phyloP scores from a whole-genome alignment of 2,113 vertebrate species.

The Archilochus colubris region DNA sequence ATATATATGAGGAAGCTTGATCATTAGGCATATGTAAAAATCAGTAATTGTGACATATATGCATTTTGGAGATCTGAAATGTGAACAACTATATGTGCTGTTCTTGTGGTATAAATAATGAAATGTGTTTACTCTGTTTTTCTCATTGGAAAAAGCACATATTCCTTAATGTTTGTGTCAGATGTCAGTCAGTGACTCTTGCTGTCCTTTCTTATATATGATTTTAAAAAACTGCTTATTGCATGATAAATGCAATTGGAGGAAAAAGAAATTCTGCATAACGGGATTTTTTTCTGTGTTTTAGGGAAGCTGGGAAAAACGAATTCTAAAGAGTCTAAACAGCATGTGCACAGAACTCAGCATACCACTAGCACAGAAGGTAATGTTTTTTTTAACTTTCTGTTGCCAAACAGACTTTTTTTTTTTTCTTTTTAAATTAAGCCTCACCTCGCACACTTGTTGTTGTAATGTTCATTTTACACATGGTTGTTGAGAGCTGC shows the following conservation, averaged over 20 bases:
- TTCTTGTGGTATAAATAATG: neutral
- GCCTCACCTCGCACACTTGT: neutral
- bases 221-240: neutral
- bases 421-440: neutral
- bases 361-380: slow-evolving; percentile 93
- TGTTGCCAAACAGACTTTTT: neutral
- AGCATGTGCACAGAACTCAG: slow-evolving; percentile 95
- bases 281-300: neutral
- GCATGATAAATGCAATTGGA: neutral
- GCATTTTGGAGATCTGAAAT: neutral
- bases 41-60: neutral
- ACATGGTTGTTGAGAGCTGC: neutral
- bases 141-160: neutral
- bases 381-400: slow-evolving; percentile 15
- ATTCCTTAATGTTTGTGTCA: neutral
- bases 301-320: slow-evolving; percentile 95
- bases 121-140: neutral
- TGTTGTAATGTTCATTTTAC: neutral
- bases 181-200: neutral
- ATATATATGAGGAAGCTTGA: neutral
- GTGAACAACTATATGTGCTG: neutral
- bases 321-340: slow-evolving; percentile 96
- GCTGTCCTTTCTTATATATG: neutral
- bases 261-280: neutral
- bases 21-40: neutral